Percentiles rank a stretch among this genome's conserved stretches.
Conservation (phyloP, 2,888 invertebrate species). For the Campopleginae sp. region DNA sequence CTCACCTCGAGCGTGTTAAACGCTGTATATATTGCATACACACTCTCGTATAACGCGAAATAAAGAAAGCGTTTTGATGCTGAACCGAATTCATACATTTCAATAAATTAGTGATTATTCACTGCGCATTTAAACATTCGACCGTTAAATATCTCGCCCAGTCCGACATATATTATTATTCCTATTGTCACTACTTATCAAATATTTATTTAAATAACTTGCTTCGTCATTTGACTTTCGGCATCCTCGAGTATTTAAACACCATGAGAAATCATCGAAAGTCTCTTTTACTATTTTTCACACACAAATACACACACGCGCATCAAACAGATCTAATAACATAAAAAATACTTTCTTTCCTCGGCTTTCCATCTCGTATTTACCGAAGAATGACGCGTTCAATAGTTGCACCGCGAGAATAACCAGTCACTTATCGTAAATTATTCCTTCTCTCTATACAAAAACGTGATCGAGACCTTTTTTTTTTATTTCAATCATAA, state of each 20-base stretch:
- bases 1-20: conserved; percentile 63
- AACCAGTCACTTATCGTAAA: conserved; percentile 28
- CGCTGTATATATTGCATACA: conserved; percentile 28
- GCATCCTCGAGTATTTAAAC: conserved; percentile 10
- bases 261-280: conserved; percentile 58
- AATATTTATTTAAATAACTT: background rate
- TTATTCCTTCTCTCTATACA: background rate
- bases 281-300: conserved; percentile 3
- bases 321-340: conserved; percentile 24
- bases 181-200: background rate
- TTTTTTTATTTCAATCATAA: background rate
- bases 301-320: background rate
- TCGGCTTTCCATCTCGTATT: conserved; percentile 62
- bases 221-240: conserved; percentile 33
- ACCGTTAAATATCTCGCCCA: conserved; percentile 61
- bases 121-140: conserved; percentile 74
- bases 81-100: conserved; percentile 76
- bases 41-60: conserved; percentile 62
- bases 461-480: background rate
- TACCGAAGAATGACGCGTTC: conserved; percentile 32
- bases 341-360: conserved; percentile 46
- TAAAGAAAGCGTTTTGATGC: conserved; percentile 67
- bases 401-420: background rate
- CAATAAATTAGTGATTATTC: conserved; percentile 75
- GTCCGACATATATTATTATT: background rate